These are phyloP conservation scores for Stegana nigrithorax DNA, from an alignment of 2,888 invertebrate genomes.

Conservation along the genomic window DNA sequence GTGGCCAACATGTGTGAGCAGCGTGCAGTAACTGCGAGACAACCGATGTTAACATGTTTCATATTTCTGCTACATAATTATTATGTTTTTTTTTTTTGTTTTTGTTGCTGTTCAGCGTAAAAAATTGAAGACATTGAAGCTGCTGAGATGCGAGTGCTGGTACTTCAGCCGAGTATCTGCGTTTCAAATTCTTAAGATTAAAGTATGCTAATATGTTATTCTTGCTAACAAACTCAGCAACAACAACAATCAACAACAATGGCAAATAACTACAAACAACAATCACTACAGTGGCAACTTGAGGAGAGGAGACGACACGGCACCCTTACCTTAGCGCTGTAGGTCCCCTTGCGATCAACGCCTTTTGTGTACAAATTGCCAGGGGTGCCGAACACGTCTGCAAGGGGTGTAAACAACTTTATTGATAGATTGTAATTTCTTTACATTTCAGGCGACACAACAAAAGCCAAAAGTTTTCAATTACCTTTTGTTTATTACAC, in stretches of 20 bases:
- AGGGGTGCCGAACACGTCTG: background rate
- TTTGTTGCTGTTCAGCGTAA: constrained; percentile 6
- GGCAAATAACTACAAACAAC: background rate
- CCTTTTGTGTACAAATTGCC: too few species aligned
- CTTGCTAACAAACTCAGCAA: constrained; percentile 1
- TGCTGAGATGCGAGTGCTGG: background rate
- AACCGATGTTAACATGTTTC: too few species aligned
- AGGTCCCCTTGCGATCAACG: too few species aligned
- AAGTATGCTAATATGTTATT: constrained; percentile 13
- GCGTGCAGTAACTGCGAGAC: too few species aligned
- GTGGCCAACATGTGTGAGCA: too few species aligned
- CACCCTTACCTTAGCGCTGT: too few species aligned
- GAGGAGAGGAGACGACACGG: too few species aligned
- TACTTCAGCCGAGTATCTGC: too few species aligned
- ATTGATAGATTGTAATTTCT: constrained; percentile 59
- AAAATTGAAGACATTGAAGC: background rate
- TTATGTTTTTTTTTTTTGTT: background rate
- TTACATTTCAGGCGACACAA: constrained; percentile 18
- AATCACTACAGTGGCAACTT: too few species aligned
- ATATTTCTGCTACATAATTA: too few species aligned
- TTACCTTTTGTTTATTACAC: constrained; percentile 50
- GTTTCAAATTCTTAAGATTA: constrained; percentile 3
- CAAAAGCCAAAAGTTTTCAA: constrained; percentile 44
- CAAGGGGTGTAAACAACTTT: constrained; percentile 42
- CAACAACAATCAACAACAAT: background rate